Conservation (phyloP, 1,140 invertebrate species). For the Drosophila sturtevanti region DNA sequence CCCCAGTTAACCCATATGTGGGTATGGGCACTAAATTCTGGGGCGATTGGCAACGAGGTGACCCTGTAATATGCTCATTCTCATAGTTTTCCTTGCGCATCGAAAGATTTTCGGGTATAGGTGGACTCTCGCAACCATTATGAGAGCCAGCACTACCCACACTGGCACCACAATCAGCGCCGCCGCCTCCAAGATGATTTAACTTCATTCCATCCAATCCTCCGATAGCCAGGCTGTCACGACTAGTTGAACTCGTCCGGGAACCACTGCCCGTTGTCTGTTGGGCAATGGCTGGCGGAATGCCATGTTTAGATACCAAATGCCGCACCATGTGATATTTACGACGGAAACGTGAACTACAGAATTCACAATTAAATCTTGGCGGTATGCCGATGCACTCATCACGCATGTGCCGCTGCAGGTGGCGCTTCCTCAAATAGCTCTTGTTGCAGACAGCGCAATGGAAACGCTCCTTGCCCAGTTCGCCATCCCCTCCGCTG, state of each 20-base stretch:
- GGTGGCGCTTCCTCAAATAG: conserved; percentile 87
- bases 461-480: conserved; percentile 82
- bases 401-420: conserved; percentile 87
- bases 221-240: not conserved
- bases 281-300: conserved; percentile 72
- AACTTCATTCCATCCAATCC: not conserved
- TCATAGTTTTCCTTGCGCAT: conserved; percentile 73
- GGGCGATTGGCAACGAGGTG: conserved; percentile 64
- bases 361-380: conserved; percentile 87
- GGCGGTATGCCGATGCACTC: conserved; percentile 87
- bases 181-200: not conserved
- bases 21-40: conserved; percentile 66
- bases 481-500: not conserved
- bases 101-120: conserved; percentile 75
- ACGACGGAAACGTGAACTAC: conserved; percentile 85
- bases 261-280: conserved; percentile 73
- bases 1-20: conserved; percentile 73
- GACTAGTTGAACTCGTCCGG: conserved; percentile 33
- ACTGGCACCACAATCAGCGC: conserved; percentile 62
- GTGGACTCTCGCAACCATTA: conserved; percentile 64
- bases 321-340: conserved; percentile 86
- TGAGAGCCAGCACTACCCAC: conserved; percentile 69
- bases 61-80: conserved; percentile 51
- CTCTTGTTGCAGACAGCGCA: conserved; percentile 86
- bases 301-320: conserved; percentile 83